A percentile compares a stretch with the other conserved stretches of the same genome.
Conservation (phyloP, 2,888 invertebrate species). For the Pachycephus smyrnensis region DNA sequence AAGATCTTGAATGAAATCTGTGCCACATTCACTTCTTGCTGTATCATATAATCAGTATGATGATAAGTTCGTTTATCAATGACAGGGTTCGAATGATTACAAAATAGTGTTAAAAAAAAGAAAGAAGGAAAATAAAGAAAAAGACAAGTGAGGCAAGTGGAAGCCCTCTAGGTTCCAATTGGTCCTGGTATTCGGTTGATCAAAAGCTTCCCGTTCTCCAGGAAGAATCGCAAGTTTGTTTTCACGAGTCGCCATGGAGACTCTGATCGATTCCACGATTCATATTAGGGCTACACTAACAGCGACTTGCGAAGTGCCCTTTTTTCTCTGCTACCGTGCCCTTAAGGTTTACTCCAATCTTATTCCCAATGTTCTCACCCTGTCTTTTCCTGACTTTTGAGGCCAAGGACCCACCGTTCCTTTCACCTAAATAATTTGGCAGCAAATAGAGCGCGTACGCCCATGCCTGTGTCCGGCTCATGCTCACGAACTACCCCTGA, state of each 20-base stretch:
- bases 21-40: neutral
- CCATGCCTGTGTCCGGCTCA: neutral
- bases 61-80: neutral
- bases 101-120: neutral
- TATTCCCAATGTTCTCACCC: neutral
- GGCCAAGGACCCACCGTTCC: neutral
- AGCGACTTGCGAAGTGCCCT: neutral
- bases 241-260: constrained; percentile 19
- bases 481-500: neutral
- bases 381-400: neutral
- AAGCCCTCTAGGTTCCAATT: neutral
- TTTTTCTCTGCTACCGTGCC: neutral
- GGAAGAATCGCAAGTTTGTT: constrained; percentile 23
- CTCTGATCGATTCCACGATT: constrained; percentile 22
- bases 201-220: neutral
- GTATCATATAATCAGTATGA: neutral
- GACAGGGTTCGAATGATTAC: neutral
- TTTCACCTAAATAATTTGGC: neutral
- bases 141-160: neutral
- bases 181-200: neutral
- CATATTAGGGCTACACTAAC: constrained; percentile 19
- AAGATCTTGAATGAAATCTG: neutral
- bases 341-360: neutral
- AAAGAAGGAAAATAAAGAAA: neutral
- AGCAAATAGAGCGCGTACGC: neutral